A percentile compares a stretch with the other conserved stretches of the same genome.
phyloP scores from a whole-genome alignment of 2,113 vertebrate species.

The Salvelinus sp. region DNA sequence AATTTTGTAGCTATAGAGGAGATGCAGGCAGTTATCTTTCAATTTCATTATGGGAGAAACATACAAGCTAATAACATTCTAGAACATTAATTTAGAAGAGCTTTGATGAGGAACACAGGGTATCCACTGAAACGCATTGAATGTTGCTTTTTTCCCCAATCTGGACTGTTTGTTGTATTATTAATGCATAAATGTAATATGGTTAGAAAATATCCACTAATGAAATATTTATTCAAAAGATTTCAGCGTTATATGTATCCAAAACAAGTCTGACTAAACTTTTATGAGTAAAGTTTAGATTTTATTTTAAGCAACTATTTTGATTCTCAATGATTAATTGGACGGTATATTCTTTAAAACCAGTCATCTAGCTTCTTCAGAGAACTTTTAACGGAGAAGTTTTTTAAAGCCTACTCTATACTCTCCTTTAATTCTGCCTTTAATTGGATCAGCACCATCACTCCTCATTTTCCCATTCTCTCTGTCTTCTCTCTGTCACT shows the following conservation, averaged over 20 bases:
- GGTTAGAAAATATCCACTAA: constrained; percentile 43
- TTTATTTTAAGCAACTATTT: neutral
- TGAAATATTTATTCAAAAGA: constrained; percentile 45
- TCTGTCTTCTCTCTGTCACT: constrained; percentile 46
- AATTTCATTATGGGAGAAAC: constrained; percentile 59
- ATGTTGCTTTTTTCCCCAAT: constrained; percentile 33
- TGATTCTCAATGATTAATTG: neutral
- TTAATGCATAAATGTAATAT: constrained; percentile 65
- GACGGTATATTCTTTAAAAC: neutral
- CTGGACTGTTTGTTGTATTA: constrained; percentile 63
- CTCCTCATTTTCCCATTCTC: constrained; percentile 63
- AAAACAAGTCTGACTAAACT: constrained; percentile 33
- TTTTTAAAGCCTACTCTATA: constrained; percentile 25
- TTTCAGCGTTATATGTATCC: constrained; percentile 7
- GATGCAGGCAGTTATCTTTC: constrained; percentile 48
- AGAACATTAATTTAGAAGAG: constrained; percentile 62
- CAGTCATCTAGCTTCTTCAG: constrained; percentile 25
- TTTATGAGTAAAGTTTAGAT: constrained; percentile 22
- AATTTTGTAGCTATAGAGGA: constrained; percentile 53
- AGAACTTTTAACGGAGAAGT: constrained; percentile 39
- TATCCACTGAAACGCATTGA: constrained; percentile 51
- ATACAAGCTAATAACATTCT: constrained; percentile 58
- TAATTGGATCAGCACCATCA: constrained; percentile 63
- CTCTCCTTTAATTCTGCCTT: constrained; percentile 43
- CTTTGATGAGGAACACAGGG: constrained; percentile 67